Percentiles rank a stretch among this genome's conserved stretches.
phyloP scores from a whole-genome alignment of 2,888 invertebrate genomes.

The Lottia scabra region DNA sequence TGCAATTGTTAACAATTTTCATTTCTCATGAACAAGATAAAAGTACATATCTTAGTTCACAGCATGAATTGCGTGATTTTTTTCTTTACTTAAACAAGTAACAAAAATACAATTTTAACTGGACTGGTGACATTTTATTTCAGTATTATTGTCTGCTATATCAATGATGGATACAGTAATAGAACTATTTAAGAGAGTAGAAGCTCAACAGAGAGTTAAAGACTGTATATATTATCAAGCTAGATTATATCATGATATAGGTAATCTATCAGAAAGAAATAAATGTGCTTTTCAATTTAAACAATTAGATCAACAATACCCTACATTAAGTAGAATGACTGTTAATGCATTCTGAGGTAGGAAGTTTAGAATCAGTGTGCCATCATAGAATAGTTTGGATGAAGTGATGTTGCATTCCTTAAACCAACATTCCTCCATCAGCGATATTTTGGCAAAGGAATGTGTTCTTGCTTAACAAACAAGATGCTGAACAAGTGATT shows the following conservation, averaged over 20 bases:
- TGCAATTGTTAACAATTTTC: no score
- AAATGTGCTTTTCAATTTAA: constrained; percentile 85
- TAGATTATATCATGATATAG: constrained; percentile 81
- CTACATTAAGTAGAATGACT: constrained; percentile 74
- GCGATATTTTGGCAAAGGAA: no score
- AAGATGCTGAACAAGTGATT: no score
- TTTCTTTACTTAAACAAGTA: no score
- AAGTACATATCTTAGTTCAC: no score
- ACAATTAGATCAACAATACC: constrained; percentile 83
- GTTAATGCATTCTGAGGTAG: constrained; percentile 42
- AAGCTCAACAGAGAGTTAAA: constrained; percentile 81
- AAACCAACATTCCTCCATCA: no score
- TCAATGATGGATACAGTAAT: constrained; percentile 74
- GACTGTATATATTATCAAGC: constrained; percentile 80
- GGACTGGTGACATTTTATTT: no score
- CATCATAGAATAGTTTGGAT: neutral
- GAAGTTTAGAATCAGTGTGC: neutral
- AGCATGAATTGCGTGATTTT: no score
- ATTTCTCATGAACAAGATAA: no score
- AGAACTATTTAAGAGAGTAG: constrained; percentile 79
- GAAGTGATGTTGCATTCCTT: no score
- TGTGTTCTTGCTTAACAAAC: no score
- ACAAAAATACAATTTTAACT: no score
- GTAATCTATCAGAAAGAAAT: constrained; percentile 80
- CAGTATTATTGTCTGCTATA: constrained; percentile 50